Base-by-base conservation (phyloP, 2,888 invertebrate species). In the Beris chalybata region DNA sequence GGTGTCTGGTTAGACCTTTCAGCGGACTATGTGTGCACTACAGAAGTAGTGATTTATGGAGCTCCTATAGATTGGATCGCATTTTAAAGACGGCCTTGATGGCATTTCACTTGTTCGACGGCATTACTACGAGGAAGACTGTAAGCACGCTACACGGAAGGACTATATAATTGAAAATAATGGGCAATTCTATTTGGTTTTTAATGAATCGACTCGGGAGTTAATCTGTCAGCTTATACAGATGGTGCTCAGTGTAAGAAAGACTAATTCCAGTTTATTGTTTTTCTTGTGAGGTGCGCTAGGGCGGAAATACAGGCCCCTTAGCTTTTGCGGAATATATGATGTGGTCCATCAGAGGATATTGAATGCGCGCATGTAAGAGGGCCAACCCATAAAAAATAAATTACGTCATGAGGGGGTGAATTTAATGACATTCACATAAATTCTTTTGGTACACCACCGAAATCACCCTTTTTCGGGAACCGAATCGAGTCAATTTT, bases 361-460 rank as follows among this genome's bases (percentile, higher is more conserved):
- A 38, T 38, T 38, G 38, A 47, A n/a, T 47, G 47, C 6, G 47
- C 13, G 29, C 13, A 52, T 22, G 52, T 52, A 38, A 38, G 38
- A 38, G 38, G 38, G 38, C 38, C 7, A 38, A 38, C 61, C 43
- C 52, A 55, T 48, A 66, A 61, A 67, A 54, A 64, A 53, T 59
- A 61, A 66, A 65, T 65, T 52, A 59, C 63, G 66, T 59, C 31
- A 54, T n/a, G 44, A 54, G 45, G 68, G 65, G 64, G 69, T 64
- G 48, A 64, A 54, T 70, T 68, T 68, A 70, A 70, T 70, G 68
- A 67, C 61, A 56, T 52, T 64, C 67, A 47, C 63, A 68, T 67
- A 70, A 70, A 70, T 70, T 70, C 70, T 70, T 70, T 67, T 64
- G 70, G 70, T 70, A 64, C 15, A 70, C 70, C 70, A 68, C 70